Evolutionary conservation across 2,888 invertebrate genomes (phyloP), one percentile per base, ranked within the genome.

Genomic region (Troides aeacus): DNA sequence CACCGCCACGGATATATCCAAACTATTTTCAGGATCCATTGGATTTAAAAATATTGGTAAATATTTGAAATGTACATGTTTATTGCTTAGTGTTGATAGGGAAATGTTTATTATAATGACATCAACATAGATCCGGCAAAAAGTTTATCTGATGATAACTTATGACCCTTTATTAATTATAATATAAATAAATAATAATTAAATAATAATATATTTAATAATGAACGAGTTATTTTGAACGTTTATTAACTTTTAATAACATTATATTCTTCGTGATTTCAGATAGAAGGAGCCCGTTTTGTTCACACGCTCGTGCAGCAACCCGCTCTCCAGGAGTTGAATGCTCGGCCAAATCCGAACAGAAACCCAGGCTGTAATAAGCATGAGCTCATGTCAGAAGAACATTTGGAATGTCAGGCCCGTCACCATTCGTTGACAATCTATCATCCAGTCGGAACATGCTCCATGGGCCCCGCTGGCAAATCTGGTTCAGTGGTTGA

Each of bases 1-100:
- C 95, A 0, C 95, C 96, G 74, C 97, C 98, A 0, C 84, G 94
- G n/a, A 97, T 99, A 71, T 95, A 96, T 84, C 96, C 99, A 0
- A 98, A 98, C 84, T 99, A 99, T 84, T 96, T 95, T 78, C 86
- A 94, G 0, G 94, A 97, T 78, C 95, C 95, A 0, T 85, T 94
- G 53, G 98, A 98, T 81, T 81, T 97, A 30, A 93, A 94, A 75
- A 86, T 95, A 67, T 85, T 97, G 91, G 96, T 97, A 94, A 70
- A 59, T 62, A 63, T 65, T 46, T 15, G 15, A 53, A 53, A n/a
- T n/a, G 53, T 53, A 53, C 18, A n/a, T n/a, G n/a, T n/a, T n/a
- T n/a, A n/a, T 53, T 53, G 6, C 18, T n/a, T 53, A n/a, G 18
- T 53, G 0, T 53, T 5, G 53, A 53, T 4, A 17, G 12, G 17